phyloP scores from a whole-genome alignment of 2,797 vertebrate species.

The Pangasius sanitwongsei region DNA sequence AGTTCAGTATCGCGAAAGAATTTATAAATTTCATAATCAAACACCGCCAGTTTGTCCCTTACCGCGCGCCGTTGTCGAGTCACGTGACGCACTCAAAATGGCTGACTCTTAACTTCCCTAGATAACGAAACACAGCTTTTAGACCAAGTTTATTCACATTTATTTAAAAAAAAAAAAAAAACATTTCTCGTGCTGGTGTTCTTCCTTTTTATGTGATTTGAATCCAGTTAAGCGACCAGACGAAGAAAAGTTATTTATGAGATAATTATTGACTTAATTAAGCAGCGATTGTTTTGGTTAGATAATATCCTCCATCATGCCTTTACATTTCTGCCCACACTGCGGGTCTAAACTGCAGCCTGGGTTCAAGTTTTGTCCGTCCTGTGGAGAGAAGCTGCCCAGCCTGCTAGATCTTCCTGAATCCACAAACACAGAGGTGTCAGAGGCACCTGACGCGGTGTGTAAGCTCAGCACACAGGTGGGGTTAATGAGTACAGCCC shows the following conservation, averaged over 20 bases:
- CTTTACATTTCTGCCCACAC: conserved; percentile 82
- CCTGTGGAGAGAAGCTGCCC: conserved; percentile 79
- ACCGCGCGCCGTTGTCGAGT: neutral
- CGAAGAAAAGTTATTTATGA: neutral
- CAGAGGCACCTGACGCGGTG: neutral
- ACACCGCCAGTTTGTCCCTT: neutral
- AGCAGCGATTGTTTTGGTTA: neutral
- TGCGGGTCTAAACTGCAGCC: conserved; percentile 81
- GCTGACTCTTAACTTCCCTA: neutral
- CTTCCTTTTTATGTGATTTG: neutral
- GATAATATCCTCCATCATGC: conserved; percentile 68
- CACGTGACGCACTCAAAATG: neutral
- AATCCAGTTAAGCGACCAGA: neutral
- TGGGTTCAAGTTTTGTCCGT: conserved; percentile 84
- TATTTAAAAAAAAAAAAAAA: neutral
- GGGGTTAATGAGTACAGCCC: neutral
- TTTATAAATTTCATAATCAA: neutral
- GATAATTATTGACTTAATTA: neutral
- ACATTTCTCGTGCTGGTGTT: neutral
- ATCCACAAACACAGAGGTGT: neutral
- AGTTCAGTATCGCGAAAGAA: neutral
- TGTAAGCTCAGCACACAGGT: neutral
- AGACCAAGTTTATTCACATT: neutral
- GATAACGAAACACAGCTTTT: neutral
- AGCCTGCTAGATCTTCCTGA: conserved; percentile 28